A percentile compares a stretch with the other conserved stretches of the same genome.
Evolutionary conservation across 2,888 invertebrate genomes (phyloP).

Genomic region (Lobophora halterata): DNA sequence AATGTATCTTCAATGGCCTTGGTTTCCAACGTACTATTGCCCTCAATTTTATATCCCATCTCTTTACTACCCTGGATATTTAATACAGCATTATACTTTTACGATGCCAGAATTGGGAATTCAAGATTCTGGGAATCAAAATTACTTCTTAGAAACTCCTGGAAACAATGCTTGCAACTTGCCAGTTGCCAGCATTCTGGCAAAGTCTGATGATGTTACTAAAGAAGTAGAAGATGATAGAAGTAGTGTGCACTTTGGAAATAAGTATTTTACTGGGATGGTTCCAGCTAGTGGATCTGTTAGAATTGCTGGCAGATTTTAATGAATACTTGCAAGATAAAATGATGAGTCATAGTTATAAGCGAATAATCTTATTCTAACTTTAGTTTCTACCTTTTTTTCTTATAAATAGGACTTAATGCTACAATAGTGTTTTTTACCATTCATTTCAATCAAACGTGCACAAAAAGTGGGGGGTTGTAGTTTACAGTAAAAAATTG

Average conservation of each 20-base stretch:
- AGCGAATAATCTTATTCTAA: too few relatives aligned
- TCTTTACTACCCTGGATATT: background rate
- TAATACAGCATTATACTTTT: background rate
- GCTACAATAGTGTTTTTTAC: too few relatives aligned
- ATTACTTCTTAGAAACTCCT: background rate
- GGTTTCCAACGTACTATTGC: background rate
- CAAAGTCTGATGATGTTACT: background rate
- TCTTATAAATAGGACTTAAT: too few relatives aligned
- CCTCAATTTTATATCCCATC: background rate
- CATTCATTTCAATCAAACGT: too few relatives aligned
- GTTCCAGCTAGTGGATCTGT: conserved; percentile 25
- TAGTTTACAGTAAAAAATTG: too few relatives aligned
- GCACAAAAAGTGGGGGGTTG: too few relatives aligned
- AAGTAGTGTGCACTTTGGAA: conserved; percentile 1
- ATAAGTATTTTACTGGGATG: conserved; percentile 10
- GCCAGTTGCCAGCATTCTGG: conserved; percentile 3
- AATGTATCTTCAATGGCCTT: background rate
- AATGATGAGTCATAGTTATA: background rate
- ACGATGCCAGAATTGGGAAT: background rate
- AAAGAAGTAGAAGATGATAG: background rate
- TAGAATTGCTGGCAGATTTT: conserved; percentile 25
- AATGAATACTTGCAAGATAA: background rate
- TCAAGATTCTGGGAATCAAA: background rate
- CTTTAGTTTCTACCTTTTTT: too few relatives aligned
- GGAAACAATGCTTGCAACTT: too few relatives aligned